Evolutionary conservation across 2,888 invertebrate species (phyloP).

Genomic region (Cryptophagus acutangulus): DNA sequence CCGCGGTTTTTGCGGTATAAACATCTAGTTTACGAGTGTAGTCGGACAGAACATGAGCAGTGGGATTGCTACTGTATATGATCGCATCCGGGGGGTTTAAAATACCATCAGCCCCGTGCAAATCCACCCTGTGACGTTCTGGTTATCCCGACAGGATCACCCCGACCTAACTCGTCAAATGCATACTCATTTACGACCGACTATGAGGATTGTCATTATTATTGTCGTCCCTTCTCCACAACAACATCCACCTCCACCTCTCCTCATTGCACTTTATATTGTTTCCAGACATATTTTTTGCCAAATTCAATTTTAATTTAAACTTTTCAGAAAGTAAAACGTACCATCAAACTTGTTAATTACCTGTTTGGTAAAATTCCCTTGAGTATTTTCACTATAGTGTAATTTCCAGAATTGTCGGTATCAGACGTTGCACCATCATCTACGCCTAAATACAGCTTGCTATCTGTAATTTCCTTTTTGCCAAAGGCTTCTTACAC

Average conservation of each 20-base stretch:
- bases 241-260: too few species aligned
- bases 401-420: conserved; percentile 48
- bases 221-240: background rate
- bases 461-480: conserved; percentile 43
- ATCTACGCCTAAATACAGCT: conserved; percentile 17
- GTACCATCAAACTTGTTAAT: conserved; percentile 50
- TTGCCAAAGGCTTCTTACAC: conserved; percentile 23
- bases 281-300: too few species aligned
- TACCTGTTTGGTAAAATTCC: conserved; percentile 49
- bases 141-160: conserved; percentile 38
- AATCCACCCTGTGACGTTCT: conserved; percentile 38
- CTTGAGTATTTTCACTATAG: conserved; percentile 46
- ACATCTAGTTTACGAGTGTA: conserved; percentile 49
- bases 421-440: conserved; percentile 41
- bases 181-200: conserved; percentile 28
- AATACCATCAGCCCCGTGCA: conserved; percentile 37
- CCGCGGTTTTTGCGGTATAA: conserved; percentile 51
- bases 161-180: conserved; percentile 34
- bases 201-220: conserved; percentile 2
- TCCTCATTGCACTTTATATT: too few species aligned
- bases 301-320: conserved; percentile 46
- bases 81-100: conserved; percentile 44
- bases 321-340: conserved; percentile 40
- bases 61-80: conserved; percentile 44
- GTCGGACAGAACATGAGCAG: conserved; percentile 46